Conservation (phyloP, 2,113 vertebrate species). For the Petrocephalus microphthalmus region DNA sequence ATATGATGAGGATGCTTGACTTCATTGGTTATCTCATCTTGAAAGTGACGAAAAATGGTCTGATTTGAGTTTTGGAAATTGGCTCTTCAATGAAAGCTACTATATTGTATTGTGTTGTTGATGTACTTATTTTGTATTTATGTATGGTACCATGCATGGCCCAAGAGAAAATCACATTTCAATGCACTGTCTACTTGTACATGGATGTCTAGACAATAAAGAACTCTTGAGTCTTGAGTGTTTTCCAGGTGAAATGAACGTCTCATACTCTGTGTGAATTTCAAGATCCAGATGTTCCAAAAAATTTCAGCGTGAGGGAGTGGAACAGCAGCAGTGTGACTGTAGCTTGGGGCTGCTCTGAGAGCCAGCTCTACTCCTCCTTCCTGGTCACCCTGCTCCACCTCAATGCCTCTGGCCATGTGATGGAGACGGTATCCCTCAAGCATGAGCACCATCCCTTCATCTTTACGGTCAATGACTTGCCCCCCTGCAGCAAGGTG, state of each 20-base stretch:
- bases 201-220: neutral
- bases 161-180: neutral
- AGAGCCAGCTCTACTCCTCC: conserved; percentile 35
- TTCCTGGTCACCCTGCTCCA: conserved; percentile 50
- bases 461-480: conserved; percentile 29
- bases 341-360: conserved; percentile 48
- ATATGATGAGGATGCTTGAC: neutral
- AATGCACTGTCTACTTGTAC: neutral
- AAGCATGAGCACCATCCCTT: conserved; percentile 23
- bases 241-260: neutral
- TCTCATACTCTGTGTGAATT: neutral
- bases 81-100: neutral
- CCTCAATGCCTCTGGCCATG: conserved; percentile 36
- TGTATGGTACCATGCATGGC: neutral
- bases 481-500: conserved; percentile 50
- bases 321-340: conserved; percentile 50
- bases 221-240: neutral
- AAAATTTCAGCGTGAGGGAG: conserved; percentile 33
- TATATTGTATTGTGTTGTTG: neutral
- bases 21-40: neutral
- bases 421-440: conserved; percentile 25
- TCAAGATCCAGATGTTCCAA: conserved; percentile 50
- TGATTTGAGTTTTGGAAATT: neutral
- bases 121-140: neutral
- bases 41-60: no score